phyloP scores from a whole-genome alignment of 2,113 vertebrate genomes.

The Peromyscus leucopus region DNA sequence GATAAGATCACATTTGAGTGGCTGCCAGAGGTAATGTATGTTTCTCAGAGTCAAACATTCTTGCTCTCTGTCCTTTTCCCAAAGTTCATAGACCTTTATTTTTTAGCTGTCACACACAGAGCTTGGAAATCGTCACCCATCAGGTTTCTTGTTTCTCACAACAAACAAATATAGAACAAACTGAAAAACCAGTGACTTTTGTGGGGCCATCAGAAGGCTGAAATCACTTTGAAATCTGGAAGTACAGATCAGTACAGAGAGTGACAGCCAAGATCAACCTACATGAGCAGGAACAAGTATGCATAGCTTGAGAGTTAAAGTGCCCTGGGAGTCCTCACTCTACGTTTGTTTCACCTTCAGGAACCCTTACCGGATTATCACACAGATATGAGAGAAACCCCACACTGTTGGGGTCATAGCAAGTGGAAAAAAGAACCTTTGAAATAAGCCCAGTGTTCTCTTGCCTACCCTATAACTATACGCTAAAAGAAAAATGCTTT shows the following conservation, averaged over 20 bases:
- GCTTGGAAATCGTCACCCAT: neutral
- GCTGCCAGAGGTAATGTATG: neutral
- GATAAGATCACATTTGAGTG: fast-evolving
- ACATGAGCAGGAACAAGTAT: neutral
- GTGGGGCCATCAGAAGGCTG: neutral
- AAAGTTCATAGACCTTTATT: neutral
- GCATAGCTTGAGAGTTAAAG: neutral
- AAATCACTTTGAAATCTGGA: neutral
- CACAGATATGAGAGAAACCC: neutral
- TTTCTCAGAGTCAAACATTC: neutral
- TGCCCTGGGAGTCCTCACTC: neutral
- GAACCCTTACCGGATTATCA: neutral
- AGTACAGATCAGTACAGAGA: neutral
- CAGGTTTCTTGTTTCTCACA: neutral
- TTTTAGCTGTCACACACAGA: neutral
- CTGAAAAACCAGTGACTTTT: neutral
- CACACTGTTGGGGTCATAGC: too few species aligned
- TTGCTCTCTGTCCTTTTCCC: neutral
- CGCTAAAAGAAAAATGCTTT: neutral
- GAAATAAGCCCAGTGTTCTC: neutral
- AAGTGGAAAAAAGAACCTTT: neutral
- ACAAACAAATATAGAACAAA: neutral
- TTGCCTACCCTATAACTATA: neutral
- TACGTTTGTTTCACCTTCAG: neutral
- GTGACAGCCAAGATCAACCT: neutral